Evolutionary conservation across 2,888 invertebrate species (phyloP).

Genomic region (Spisula solida): DNA sequence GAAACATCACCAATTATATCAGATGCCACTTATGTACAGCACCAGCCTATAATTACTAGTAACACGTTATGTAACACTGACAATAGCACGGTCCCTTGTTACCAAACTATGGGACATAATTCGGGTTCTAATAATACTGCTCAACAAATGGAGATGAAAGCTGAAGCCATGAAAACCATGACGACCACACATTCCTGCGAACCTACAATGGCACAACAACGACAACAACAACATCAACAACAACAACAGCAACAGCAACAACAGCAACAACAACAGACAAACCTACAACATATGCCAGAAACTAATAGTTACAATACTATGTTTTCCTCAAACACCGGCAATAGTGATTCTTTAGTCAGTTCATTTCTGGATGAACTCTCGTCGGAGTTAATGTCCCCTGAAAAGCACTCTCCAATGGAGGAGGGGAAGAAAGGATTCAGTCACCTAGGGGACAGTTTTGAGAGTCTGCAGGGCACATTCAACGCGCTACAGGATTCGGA

Average conservation of each 20-base stretch:
- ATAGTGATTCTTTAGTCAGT: slow-evolving; percentile 36
- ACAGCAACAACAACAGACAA: neutral
- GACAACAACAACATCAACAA: too few species aligned
- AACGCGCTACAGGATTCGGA: slow-evolving; percentile 79
- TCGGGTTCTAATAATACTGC: slow-evolving; percentile 20
- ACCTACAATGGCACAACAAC: slow-evolving; percentile 1
- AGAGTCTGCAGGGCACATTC: slow-evolving; percentile 62
- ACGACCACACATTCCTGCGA: slow-evolving; percentile 19
- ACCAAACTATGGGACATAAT: slow-evolving; percentile 12
- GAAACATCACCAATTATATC: slow-evolving; percentile 17
- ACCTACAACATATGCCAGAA: slow-evolving; percentile 10
- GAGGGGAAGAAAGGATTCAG: slow-evolving; percentile 46
- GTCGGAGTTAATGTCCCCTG: slow-evolving; percentile 42
- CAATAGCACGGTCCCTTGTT: neutral
- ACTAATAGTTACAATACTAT: slow-evolving; percentile 27
- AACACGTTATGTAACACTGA: neutral
- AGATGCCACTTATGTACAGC: neutral
- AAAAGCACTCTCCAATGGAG: slow-evolving; percentile 46
- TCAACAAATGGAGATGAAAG: slow-evolving; percentile 32
- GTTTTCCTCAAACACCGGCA: slow-evolving; percentile 34
- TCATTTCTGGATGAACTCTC: slow-evolving; percentile 52
- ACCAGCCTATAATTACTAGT: neutral
- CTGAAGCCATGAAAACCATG: slow-evolving; percentile 8
- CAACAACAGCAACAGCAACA: too few species aligned
- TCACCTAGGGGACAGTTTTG: slow-evolving; percentile 67